Evolutionary conservation across 2,888 invertebrate species (phyloP).

Genomic region (Rotaria socialis): DNA sequence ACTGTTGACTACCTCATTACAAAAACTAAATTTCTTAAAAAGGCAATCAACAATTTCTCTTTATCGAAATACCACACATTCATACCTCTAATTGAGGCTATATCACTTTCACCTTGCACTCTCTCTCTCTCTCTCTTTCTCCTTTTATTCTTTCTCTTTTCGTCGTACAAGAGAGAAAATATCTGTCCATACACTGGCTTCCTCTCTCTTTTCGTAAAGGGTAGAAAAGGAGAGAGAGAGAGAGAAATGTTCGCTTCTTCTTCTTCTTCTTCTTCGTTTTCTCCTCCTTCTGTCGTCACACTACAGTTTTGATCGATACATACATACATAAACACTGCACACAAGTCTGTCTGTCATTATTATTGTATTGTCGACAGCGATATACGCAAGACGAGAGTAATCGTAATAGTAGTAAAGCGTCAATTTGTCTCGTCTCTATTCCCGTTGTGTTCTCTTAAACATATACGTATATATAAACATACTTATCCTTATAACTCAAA

Average conservation of each 20-base stretch:
- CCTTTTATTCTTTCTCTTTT: background rate
- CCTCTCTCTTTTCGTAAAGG: background rate
- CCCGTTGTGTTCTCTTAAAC: background rate
- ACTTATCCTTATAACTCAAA: constrained; percentile 2
- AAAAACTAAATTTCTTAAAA: background rate
- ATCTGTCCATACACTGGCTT: constrained; percentile 14
- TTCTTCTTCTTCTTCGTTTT: background rate
- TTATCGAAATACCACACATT: background rate
- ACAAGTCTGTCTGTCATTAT: constrained; percentile 21
- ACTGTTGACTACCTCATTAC: background rate
- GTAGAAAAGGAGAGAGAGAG: background rate
- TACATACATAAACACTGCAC: constrained; percentile 14
- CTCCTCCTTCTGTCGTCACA: background rate
- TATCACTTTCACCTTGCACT: constrained; percentile 23
- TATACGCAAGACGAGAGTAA: constrained; percentile 1
- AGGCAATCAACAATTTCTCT: constrained; percentile 16
- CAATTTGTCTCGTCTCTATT: constrained; percentile 26
- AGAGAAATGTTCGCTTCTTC: background rate
- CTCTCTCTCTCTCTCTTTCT: background rate
- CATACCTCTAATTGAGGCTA: constrained; percentile 6
- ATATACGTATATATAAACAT: constrained; percentile 13
- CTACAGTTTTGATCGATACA: constrained; percentile 24
- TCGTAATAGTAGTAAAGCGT: constrained; percentile 22
- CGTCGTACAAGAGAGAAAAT: constrained; percentile 5
- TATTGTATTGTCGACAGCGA: constrained; percentile 21